Conservation (phyloP, 2,888 invertebrate species). For the Phasia obesa region DNA sequence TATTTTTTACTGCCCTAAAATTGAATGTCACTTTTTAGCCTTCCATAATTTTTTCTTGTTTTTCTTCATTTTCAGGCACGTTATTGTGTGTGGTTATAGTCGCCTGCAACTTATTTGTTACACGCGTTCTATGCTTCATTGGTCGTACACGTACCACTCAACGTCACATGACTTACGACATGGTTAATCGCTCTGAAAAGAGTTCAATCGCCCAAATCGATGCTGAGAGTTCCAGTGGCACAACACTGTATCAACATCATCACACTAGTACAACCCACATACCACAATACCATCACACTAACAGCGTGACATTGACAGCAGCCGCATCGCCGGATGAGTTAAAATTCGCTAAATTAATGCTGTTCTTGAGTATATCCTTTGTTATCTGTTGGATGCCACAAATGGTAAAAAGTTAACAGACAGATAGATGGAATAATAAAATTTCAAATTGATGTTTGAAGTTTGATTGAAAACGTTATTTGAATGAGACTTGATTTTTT, state of each 20-base stretch:
- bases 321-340: conserved; percentile 88
- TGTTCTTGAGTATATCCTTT: conserved; percentile 90
- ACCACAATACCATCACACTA: conserved; percentile 76
- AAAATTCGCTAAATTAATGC: conserved; percentile 93
- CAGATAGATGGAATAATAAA: conserved; percentile 4
- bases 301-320: conserved; percentile 78
- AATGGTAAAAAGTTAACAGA: conserved; percentile 86
- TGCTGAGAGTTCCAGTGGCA: conserved; percentile 78
- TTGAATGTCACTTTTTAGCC: neutral
- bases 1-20: neutral
- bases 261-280: conserved; percentile 50
- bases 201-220: conserved; percentile 75
- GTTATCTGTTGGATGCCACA: conserved; percentile 94
- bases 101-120: conserved; percentile 92
- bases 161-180: conserved; percentile 79
- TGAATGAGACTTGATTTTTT: conserved; percentile 23
- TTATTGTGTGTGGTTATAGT: conserved; percentile 89
- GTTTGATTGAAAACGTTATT: conserved; percentile 34
- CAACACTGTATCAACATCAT: conserved; percentile 78
- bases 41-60: neutral
- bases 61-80: conserved; percentile 84
- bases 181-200: conserved; percentile 78
- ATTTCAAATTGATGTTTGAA: conserved; percentile 46
- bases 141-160: conserved; percentile 80
- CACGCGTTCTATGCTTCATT: conserved; percentile 86